Percentiles rank a stretch among this genome's conserved stretches.
phyloP scores from a whole-genome alignment of 2,888 invertebrate species.

The Ganaspis brasiliensis region DNA sequence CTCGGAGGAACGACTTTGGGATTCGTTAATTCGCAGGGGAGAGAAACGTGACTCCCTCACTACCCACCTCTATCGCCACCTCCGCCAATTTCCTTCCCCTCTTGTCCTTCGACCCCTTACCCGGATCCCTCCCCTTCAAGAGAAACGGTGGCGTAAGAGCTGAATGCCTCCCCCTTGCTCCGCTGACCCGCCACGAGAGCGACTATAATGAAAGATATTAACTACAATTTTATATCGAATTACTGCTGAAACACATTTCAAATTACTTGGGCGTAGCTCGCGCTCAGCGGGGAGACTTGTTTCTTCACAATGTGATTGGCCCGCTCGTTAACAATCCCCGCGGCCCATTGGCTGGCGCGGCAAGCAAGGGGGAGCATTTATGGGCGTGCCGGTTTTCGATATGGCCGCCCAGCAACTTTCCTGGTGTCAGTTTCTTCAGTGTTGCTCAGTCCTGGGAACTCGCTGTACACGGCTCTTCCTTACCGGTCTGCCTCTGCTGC shows the following conservation, averaged over 20 bases:
- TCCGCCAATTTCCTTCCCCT: conserved; percentile 48
- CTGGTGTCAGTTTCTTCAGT: conserved; percentile 60
- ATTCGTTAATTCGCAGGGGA: conserved; percentile 70
- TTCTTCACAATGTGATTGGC: conserved; percentile 46
- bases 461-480: conserved; percentile 65
- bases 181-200: conserved; percentile 52
- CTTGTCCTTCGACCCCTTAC: conserved; percentile 44
- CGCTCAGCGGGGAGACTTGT: conserved; percentile 48
- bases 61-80: conserved; percentile 50
- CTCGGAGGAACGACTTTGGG: conserved; percentile 65
- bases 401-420: conserved; percentile 76
- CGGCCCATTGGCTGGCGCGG: conserved; percentile 64
- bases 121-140: conserved; percentile 41
- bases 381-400: conserved; percentile 72
- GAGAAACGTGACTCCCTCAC: conserved; percentile 57
- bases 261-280: conserved; percentile 79
- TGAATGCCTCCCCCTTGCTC: conserved; percentile 43
- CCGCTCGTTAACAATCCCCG: conserved; percentile 56
- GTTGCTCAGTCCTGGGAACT: conserved; percentile 75
- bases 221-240: conserved; percentile 81
- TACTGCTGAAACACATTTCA: conserved; percentile 79
- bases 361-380: conserved; percentile 64
- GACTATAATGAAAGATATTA: conserved; percentile 80
- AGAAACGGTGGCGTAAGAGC: conserved; percentile 36
- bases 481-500: conserved; percentile 56